A percentile compares a stretch with the other conserved stretches of the same genome.
These are phyloP conservation scores for Ptychoptera contaminata DNA, from an alignment of 2,888 invertebrate species.

Conservation along the genomic window DNA sequence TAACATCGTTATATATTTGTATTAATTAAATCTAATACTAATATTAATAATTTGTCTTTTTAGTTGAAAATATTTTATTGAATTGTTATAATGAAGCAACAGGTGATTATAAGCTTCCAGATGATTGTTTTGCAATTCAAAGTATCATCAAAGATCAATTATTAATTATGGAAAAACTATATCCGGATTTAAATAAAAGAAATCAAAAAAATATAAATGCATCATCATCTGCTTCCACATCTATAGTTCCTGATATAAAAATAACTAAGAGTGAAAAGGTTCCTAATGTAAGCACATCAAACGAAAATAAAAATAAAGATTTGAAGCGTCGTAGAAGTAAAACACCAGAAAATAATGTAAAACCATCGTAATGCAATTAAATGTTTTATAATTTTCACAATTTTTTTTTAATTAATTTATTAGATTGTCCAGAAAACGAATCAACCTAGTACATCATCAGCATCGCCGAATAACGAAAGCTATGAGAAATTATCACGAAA, in stretches of 20 bases:
- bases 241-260: too few species aligned
- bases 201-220: too few species aligned
- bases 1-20: constrained; percentile 7
- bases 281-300: too few species aligned
- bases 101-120: constrained; percentile 38
- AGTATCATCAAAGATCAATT: constrained; percentile 46
- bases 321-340: constrained; percentile 11
- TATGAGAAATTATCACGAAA: constrained; percentile 19
- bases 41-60: constrained; percentile 13
- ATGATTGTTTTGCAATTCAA: constrained; percentile 33
- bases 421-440: too few species aligned
- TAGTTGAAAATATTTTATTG: constrained; percentile 50
- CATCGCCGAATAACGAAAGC: not conserved
- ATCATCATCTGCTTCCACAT: too few species aligned
- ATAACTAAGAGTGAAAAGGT: too few species aligned
- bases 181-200: constrained; percentile 13
- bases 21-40: too few species aligned
- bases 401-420: too few species aligned
- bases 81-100: constrained; percentile 25
- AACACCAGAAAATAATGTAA: not conserved
- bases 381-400: too few species aligned
- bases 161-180: constrained; percentile 32
- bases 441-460: constrained; percentile 8
- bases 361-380: not conserved
- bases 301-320: too few species aligned